These are phyloP conservation scores for Adoxophyes honmai DNA, from an alignment of 1,140 invertebrate species.

Conservation along the genomic window DNA sequence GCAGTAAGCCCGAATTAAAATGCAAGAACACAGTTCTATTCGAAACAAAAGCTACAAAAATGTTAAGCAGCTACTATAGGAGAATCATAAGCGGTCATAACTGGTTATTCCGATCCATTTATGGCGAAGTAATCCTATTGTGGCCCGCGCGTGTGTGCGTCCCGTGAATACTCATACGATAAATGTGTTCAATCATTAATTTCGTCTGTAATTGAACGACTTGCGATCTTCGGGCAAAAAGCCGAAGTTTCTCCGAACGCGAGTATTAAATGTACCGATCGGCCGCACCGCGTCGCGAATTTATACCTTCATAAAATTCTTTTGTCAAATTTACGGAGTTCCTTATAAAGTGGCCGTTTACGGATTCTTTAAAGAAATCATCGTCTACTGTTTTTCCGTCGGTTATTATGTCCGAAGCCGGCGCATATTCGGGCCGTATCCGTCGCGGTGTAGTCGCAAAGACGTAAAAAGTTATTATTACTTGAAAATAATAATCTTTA, in stretches of 20 bases:
- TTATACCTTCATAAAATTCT: conserved; percentile 73
- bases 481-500: too few relatives aligned
- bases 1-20: conserved; percentile 66
- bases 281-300: conserved; percentile 47
- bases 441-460: too few relatives aligned
- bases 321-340: conserved; percentile 71
- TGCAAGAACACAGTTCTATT: conserved; percentile 64
- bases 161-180: conserved; percentile 37
- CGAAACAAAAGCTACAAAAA: conserved; percentile 70
- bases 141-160: conserved; percentile 38
- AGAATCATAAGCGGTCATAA: conserved; percentile 70
- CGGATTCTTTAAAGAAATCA: conserved; percentile 69
- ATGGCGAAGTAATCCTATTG: conserved; percentile 73
- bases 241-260: conserved; percentile 57
- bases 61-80: conserved; percentile 54
- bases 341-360: conserved; percentile 45
- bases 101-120: conserved; percentile 66
- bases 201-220: conserved; percentile 69
- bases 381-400: conserved; percentile 57
- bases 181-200: conserved; percentile 75
- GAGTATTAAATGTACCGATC: conserved; percentile 56
- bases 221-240: conserved; percentile 60
- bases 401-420: conserved; percentile 50
- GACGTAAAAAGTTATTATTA: too few relatives aligned
- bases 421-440: too few relatives aligned